These are phyloP conservation scores for Kryptolebias ocellatus DNA, from an alignment of 2,797 vertebrate species.

Conservation along the genomic window DNA sequence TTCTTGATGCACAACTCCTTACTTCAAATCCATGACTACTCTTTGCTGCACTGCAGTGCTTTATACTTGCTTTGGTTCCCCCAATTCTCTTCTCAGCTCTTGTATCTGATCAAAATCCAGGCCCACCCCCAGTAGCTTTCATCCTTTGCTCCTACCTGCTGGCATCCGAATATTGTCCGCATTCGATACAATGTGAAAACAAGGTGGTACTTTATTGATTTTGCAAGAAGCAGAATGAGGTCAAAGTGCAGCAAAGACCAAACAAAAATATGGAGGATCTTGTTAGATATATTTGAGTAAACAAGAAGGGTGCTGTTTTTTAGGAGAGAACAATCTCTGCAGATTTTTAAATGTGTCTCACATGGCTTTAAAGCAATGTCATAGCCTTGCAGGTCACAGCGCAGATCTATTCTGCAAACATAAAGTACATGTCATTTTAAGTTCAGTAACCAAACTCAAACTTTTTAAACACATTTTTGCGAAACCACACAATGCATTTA, in stretches of 20 bases:
- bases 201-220: conserved; percentile 54
- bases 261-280: conserved; percentile 25
- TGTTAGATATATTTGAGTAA: conserved; percentile 38
- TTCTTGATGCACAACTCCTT: conserved; percentile 40
- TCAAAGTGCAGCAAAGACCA: conserved; percentile 36
- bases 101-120: conserved; percentile 29
- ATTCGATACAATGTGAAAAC: conserved; percentile 49
- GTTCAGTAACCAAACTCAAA: neutral
- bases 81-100: conserved; percentile 22
- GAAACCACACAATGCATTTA: too few relatives aligned
- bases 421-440: neutral
- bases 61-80: conserved; percentile 19
- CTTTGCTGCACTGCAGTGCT: conserved; percentile 22
- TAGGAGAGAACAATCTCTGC: conserved; percentile 8
- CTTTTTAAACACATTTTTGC: neutral
- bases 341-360: conserved; percentile 26
- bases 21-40: conserved; percentile 52
- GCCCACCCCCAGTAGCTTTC: conserved; percentile 7
- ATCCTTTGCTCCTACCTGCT: conserved; percentile 10
- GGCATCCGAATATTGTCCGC: conserved; percentile 21
- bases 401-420: neutral
- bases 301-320: conserved; percentile 22
- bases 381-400: neutral
- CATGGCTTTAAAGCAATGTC: conserved; percentile 16
- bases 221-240: conserved; percentile 25